Evolutionary conservation across 2,888 invertebrate species (phyloP).

Genomic region (Galeopsomyia nigrocyanea): DNA sequence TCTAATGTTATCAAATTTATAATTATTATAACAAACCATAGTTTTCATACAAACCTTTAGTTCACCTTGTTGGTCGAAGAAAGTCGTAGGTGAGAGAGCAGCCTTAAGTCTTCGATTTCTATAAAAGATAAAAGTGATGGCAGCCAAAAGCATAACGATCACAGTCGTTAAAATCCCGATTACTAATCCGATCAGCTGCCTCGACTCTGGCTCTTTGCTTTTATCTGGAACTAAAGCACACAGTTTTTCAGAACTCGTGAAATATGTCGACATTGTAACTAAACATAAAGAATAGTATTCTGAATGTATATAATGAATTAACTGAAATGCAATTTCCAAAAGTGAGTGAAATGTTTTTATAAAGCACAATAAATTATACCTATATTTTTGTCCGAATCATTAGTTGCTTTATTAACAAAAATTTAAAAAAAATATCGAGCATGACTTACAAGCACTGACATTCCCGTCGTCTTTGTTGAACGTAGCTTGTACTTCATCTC

Average conservation of each 20-base stretch:
- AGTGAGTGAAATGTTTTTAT: too few relatives aligned
- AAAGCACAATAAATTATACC: too few relatives aligned
- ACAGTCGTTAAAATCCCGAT: conserved; percentile 81
- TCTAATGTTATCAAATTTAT: too few relatives aligned
- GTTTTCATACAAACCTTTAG: conserved; percentile 57
- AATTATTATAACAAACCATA: too few relatives aligned
- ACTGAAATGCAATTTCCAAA: too few relatives aligned
- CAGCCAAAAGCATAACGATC: conserved; percentile 78
- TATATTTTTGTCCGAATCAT: too few relatives aligned
- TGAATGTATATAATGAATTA: too few relatives aligned
- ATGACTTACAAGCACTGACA: conserved; percentile 63
- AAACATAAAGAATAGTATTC: too few relatives aligned
- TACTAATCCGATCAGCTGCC: conserved; percentile 76
- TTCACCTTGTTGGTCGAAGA: conserved; percentile 64
- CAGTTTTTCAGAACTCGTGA: too few relatives aligned
- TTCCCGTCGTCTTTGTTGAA: conserved; percentile 72
- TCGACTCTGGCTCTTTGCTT: conserved; percentile 72
- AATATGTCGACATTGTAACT: too few relatives aligned
- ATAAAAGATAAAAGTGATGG: conserved; percentile 79
- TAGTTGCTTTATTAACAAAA: background rate
- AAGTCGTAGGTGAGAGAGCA: conserved; percentile 61
- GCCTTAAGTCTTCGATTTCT: conserved; percentile 74
- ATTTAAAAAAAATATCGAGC: conserved; percentile 27
- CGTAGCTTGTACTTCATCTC: conserved; percentile 78
- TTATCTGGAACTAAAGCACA: conserved; percentile 68